Conservation (phyloP, 2,888 invertebrate species). For the Microplitis manilae region DNA sequence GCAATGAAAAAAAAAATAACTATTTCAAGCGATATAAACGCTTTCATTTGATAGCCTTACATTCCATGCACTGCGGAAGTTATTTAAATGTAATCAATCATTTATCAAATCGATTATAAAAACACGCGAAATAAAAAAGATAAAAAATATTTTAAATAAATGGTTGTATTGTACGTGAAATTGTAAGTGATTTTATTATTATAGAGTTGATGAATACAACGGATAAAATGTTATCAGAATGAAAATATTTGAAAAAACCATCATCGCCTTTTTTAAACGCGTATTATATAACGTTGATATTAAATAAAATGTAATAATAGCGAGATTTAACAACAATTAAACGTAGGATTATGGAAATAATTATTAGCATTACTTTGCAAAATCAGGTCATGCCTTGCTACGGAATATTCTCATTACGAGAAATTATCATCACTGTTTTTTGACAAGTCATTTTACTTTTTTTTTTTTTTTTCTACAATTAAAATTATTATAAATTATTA, state of each 20-base stretch:
- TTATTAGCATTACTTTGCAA: constrained; percentile 37
- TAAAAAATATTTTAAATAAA: constrained; percentile 3
- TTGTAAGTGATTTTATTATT: neutral
- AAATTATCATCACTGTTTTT: constrained; percentile 11
- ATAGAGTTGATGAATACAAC: neutral
- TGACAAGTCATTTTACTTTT: constrained; percentile 1
- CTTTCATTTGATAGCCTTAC: neutral
- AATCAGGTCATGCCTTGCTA: constrained; percentile 32
- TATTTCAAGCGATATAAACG: neutral
- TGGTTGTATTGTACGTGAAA: neutral
- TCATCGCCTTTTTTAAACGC: neutral
- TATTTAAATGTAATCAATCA: neutral
- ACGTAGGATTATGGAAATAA: neutral
- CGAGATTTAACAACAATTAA: constrained; percentile 17
- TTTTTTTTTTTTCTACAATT: neutral
- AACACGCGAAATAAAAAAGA: constrained; percentile 27
- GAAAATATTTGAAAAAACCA: constrained; percentile 34
- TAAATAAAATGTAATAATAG: constrained; percentile 11
- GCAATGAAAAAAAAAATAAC: neutral
- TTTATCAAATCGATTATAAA: constrained; percentile 26
- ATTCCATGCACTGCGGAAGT: neutral
- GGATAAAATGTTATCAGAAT: constrained; percentile 23
- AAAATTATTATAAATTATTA: neutral
- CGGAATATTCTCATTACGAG: constrained; percentile 26
- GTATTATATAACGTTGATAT: neutral